Percentiles rank a stretch among this genome's conserved stretches.
phyloP scores from a whole-genome alignment of 1,140 invertebrate genomes.

The Tetragnatha versicolor region DNA sequence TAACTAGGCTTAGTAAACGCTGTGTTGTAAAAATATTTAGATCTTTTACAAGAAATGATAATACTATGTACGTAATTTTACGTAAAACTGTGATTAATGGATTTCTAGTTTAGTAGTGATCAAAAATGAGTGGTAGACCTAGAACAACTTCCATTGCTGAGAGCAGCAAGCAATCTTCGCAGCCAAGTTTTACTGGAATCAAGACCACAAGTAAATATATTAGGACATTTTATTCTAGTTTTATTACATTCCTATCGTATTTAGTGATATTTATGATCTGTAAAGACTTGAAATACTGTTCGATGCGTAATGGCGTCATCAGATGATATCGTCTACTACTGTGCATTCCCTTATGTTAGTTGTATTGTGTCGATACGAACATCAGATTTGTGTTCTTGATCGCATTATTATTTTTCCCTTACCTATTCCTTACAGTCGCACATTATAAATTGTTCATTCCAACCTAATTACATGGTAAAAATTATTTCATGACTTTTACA shows the following conservation, averaged over 20 bases:
- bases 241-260: not conserved
- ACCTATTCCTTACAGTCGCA: too few species aligned
- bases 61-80: constrained; percentile 30
- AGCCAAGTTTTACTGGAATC: constrained; percentile 50
- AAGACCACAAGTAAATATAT: constrained; percentile 45
- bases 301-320: too few species aligned
- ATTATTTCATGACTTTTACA: too few species aligned
- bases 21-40: constrained; percentile 24
- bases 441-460: too few species aligned
- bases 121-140: constrained; percentile 48
- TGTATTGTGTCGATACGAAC: too few species aligned
- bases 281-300: too few species aligned
- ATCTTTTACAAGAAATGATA: not conserved
- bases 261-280: not conserved
- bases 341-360: too few species aligned
- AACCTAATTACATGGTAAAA: too few species aligned
- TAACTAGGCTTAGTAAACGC: constrained; percentile 47
- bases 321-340: too few species aligned
- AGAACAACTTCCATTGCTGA: constrained; percentile 55
- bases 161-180: constrained; percentile 50
- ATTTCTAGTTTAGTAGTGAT: constrained; percentile 9
- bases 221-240: not conserved
- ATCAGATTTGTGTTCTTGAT: too few species aligned
- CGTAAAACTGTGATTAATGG: constrained; percentile 22
- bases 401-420: too few species aligned